Evolutionary conservation across 2,113 vertebrate species (phyloP).

Genomic region (Datnioides undecimradiatus): DNA sequence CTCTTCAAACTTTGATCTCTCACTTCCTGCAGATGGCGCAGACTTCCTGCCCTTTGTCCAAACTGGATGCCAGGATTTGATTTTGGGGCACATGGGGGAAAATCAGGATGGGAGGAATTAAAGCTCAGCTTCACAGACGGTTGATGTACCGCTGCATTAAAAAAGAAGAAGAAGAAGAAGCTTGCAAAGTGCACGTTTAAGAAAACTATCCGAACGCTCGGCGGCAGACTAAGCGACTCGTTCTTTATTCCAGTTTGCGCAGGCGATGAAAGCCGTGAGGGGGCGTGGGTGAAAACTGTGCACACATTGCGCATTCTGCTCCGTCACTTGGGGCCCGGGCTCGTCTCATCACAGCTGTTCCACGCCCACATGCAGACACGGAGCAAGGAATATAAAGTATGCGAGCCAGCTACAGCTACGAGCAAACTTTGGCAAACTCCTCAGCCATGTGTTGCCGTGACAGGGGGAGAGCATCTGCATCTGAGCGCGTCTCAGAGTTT

Average conservation of each 20-base stretch:
- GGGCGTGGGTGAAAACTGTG: conserved; percentile 65
- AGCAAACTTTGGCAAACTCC: conserved; percentile 70
- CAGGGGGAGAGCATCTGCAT: conserved; percentile 57
- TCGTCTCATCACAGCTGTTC: conserved; percentile 77
- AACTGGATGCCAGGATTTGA: not conserved
- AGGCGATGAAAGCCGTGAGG: conserved; percentile 60
- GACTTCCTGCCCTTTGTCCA: conserved; percentile 15
- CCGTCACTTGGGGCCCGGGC: conserved; percentile 61
- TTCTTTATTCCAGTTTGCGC: conserved; percentile 25
- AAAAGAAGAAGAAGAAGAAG: no score
- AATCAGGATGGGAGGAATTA: conserved; percentile 8
- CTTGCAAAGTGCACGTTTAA: conserved; percentile 14
- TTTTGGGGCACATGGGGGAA: not conserved
- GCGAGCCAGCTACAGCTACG: conserved; percentile 33
- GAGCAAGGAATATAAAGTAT: conserved; percentile 63
- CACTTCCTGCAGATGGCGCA: not conserved
- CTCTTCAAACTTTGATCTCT: conserved; percentile 16
- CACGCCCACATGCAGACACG: conserved; percentile 66
- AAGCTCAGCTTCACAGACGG: not conserved
- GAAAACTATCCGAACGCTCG: not conserved
- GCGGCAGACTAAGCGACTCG: not conserved
- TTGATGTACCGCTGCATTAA: not conserved
- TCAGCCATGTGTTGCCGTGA: conserved; percentile 61
- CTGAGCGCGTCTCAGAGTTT: conserved; percentile 15
- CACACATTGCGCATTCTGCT: conserved; percentile 69